A percentile compares a stretch with the other conserved stretches of the same genome.
Evolutionary conservation across 1,140 invertebrate genomes (phyloP).

Genomic region (Panagrolaimus sp.): DNA sequence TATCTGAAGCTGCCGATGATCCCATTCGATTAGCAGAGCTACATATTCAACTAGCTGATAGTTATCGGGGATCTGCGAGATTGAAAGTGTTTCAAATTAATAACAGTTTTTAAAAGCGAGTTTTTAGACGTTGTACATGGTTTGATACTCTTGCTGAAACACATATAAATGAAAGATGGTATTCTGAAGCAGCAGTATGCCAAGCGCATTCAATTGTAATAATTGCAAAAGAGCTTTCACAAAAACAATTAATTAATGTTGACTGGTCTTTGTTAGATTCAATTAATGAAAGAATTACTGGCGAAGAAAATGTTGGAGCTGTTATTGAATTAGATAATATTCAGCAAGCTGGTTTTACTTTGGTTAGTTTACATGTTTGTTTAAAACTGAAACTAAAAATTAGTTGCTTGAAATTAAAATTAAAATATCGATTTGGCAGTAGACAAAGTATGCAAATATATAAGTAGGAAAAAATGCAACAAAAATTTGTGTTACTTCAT

Average conservation of each 20-base stretch:
- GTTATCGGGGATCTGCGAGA: constrained; percentile 79
- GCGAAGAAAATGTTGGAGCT: constrained; percentile 35
- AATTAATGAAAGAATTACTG: constrained; percentile 40
- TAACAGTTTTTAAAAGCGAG: constrained; percentile 64
- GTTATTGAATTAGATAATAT: constrained; percentile 26
- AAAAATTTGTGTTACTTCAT: too few relatives aligned
- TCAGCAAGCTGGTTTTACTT: constrained; percentile 60
- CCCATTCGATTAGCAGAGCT: constrained; percentile 75
- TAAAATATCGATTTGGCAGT: too few relatives aligned
- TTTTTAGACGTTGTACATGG: constrained; percentile 69
- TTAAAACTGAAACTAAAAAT: too few relatives aligned
- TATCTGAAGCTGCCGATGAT: constrained; percentile 79
- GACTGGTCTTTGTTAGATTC: constrained; percentile 48
- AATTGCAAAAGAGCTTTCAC: constrained; percentile 51
- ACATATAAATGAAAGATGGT: constrained; percentile 73
- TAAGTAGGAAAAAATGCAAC: too few relatives aligned
- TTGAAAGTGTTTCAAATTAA: too few relatives aligned
- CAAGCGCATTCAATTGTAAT: constrained; percentile 56
- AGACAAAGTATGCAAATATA: too few relatives aligned
- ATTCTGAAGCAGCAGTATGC: constrained; percentile 67
- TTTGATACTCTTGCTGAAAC: constrained; percentile 78
- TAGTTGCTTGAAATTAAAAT: too few relatives aligned
- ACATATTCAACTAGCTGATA: constrained; percentile 84
- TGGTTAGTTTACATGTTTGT: constrained; percentile 24
- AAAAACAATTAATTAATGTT: constrained; percentile 21